These are phyloP conservation scores for Drosophila diplacantha DNA, from an alignment of 2,888 invertebrate genomes.

Conservation along the genomic window DNA sequence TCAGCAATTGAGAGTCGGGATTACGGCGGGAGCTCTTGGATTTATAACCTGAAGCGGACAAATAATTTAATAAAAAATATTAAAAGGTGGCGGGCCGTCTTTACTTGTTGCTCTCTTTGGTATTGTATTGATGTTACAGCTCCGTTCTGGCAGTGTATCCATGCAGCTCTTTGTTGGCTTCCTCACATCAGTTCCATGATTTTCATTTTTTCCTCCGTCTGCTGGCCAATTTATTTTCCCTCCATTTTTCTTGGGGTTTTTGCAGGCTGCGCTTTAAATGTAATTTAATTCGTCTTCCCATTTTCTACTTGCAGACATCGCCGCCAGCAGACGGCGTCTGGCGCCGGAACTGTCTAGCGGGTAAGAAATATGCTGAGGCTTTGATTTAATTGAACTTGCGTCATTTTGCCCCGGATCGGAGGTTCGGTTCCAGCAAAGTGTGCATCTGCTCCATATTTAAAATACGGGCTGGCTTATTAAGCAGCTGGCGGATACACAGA, in stretches of 20 bases:
- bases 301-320: constrained; percentile 59
- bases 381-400: constrained; percentile 70
- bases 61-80: constrained; percentile 28
- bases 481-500: constrained; percentile 26
- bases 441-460: constrained; percentile 54
- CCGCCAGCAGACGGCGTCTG: constrained; percentile 70
- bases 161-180: constrained; percentile 15
- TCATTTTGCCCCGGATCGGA: constrained; percentile 35
- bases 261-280: constrained; percentile 58
- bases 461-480: constrained; percentile 61
- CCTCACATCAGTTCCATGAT: constrained; percentile 38
- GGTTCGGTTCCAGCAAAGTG: constrained; percentile 12
- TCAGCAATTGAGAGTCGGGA: constrained; percentile 35
- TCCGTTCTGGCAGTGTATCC: constrained; percentile 19
- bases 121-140: background rate
- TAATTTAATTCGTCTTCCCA: constrained; percentile 73
- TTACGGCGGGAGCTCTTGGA: constrained; percentile 24
- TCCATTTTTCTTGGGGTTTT: constrained; percentile 29
- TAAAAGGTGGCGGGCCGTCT: background rate
- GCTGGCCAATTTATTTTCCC: constrained; percentile 31
- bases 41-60: constrained; percentile 17
- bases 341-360: constrained; percentile 71
- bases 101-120: constrained; percentile 9
- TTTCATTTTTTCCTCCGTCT: constrained; percentile 33
- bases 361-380: constrained; percentile 70